Evolutionary conservation across 2,888 invertebrate species (phyloP).

Genomic region (Isoperla grammatica): DNA sequence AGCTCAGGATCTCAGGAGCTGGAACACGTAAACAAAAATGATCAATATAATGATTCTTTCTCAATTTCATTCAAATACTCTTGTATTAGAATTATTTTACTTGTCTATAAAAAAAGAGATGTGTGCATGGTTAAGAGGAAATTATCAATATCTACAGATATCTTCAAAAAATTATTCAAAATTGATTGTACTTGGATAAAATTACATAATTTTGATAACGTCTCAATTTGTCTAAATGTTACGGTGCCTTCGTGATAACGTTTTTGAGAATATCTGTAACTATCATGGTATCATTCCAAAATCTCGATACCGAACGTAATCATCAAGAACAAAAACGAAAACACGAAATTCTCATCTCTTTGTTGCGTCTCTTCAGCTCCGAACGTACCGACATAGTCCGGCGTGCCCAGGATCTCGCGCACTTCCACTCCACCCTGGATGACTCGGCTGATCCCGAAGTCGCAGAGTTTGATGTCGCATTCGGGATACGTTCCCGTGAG

Average conservation of each 20-base stretch:
- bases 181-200: too few species aligned
- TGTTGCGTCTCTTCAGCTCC: too few species aligned
- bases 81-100: not conserved
- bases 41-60: not conserved
- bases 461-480: conserved; percentile 82
- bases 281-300: too few species aligned
- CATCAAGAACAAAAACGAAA: too few species aligned
- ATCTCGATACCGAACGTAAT: too few species aligned
- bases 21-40: conserved; percentile 38
- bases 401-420: conserved; percentile 89
- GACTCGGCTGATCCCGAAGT: conserved; percentile 90
- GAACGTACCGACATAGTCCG: conserved; percentile 93
- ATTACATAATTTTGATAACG: too few species aligned
- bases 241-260: too few species aligned
- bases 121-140: not conserved
- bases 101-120: not conserved
- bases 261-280: too few species aligned
- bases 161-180: not conserved
- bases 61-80: not conserved
- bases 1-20: conserved; percentile 92
- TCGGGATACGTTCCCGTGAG: conserved; percentile 70
- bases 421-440: conserved; percentile 88
- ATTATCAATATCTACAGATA: not conserved
- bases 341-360: too few species aligned
- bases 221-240: too few species aligned